Evolutionary conservation across 2,113 vertebrate genomes (phyloP).

Genomic region (Sorex fumeus): DNA sequence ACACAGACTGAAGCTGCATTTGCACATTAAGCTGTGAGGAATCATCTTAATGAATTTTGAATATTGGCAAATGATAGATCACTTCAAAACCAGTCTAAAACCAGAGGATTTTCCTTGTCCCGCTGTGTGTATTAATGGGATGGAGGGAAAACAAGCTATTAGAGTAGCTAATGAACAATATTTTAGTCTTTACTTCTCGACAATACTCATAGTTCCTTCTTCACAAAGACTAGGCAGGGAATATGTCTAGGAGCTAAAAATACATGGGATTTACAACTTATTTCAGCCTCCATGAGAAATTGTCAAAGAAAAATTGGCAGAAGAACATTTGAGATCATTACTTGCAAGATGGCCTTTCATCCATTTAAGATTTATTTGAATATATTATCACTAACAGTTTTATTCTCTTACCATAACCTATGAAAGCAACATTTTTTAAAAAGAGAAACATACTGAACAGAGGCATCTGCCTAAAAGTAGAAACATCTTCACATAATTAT

Average conservation of each 20-base stretch:
- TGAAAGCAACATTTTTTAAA: not conserved
- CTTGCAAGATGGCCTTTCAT: not conserved
- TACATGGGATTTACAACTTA: not conserved
- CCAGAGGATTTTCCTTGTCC: not conserved
- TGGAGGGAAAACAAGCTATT: not conserved
- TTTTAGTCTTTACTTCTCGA: constrained; percentile 29
- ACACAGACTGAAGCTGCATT: not conserved
- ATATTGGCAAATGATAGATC: constrained; percentile 29
- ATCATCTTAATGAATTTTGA: constrained; percentile 24
- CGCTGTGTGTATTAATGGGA: not conserved
- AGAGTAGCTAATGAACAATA: constrained; percentile 1
- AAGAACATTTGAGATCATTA: not conserved
- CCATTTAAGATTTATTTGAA: not conserved
- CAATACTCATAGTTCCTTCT: not conserved
- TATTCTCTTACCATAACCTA: not conserved
- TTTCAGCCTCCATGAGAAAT: not conserved
- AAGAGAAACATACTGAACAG: not conserved
- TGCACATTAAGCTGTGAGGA: not conserved
- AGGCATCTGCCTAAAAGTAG: not conserved
- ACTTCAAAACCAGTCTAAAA: constrained; percentile 1
- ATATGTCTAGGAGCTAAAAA: not conserved
- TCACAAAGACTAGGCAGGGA: constrained; percentile 16
- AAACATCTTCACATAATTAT: not conserved
- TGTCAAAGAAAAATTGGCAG: not conserved
- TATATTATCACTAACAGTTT: not conserved